These are phyloP conservation scores for Sylvicola fuscatus DNA, from an alignment of 2,888 invertebrate species.

Conservation along the genomic window DNA sequence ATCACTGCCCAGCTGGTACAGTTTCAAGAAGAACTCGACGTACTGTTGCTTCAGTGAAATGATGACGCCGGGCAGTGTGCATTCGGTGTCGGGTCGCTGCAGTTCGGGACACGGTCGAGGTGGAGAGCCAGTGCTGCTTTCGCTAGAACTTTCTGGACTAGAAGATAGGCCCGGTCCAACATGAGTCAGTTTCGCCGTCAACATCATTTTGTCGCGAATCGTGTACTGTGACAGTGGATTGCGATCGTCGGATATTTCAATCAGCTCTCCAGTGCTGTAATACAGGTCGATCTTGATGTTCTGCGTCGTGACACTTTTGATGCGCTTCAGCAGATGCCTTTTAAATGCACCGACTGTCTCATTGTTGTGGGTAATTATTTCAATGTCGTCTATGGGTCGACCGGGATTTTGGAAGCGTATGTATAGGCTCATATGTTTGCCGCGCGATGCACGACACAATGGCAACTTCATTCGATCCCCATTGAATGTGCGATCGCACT, in stretches of 20 bases:
- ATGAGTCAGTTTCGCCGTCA: slow-evolving; percentile 60
- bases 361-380: slow-evolving; percentile 82
- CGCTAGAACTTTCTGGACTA: slow-evolving; percentile 83
- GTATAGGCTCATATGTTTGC: slow-evolving; percentile 70
- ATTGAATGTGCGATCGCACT: slow-evolving; percentile 76
- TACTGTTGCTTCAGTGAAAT: slow-evolving; percentile 66
- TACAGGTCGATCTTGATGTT: slow-evolving; percentile 73
- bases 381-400: slow-evolving; percentile 77
- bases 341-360: slow-evolving; percentile 78
- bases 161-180: slow-evolving; percentile 49
- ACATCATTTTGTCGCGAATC: slow-evolving; percentile 71
- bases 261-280: slow-evolving; percentile 60
- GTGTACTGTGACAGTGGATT: slow-evolving; percentile 72
- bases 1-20: slow-evolving; percentile 73
- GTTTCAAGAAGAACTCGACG: slow-evolving; percentile 60
- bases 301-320: slow-evolving; percentile 15
- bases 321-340: slow-evolving; percentile 41
- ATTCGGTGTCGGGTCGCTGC: slow-evolving; percentile 66
- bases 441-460: slow-evolving; percentile 65
- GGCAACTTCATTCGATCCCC: slow-evolving; percentile 80
- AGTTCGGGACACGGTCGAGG: slow-evolving; percentile 60
- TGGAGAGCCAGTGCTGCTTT: slow-evolving; percentile 84
- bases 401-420: slow-evolving; percentile 76
- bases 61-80: slow-evolving; percentile 77
- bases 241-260: slow-evolving; percentile 73